Evolutionary conservation across 1,140 invertebrate species (phyloP).

Genomic region (Littorina saxatilis): DNA sequence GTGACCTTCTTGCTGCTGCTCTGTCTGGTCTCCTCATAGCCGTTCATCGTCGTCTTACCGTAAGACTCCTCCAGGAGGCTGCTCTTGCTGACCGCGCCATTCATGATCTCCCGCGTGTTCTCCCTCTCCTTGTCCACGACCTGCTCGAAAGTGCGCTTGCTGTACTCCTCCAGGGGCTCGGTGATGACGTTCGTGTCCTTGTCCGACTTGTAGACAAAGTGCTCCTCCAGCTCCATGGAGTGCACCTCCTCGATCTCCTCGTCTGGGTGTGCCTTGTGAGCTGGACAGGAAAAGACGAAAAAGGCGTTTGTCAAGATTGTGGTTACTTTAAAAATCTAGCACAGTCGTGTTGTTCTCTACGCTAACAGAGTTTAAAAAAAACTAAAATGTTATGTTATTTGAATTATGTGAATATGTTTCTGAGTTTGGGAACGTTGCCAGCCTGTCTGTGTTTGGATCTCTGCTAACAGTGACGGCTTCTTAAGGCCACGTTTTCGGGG

Average conservation of each 20-base stretch:
- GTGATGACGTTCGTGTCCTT: background rate
- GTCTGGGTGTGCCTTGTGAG: conserved; percentile 42
- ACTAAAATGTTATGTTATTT: too few relatives aligned
- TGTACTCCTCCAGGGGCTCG: background rate
- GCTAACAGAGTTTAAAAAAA: too few relatives aligned
- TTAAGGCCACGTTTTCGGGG: too few relatives aligned
- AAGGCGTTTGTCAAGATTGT: too few relatives aligned
- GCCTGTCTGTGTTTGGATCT: too few relatives aligned
- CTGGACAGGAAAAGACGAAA: background rate
- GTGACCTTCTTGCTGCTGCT: background rate
- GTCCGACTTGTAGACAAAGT: conserved; percentile 15
- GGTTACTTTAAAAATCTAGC: too few relatives aligned
- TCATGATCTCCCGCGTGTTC: background rate
- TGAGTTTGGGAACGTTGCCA: too few relatives aligned
- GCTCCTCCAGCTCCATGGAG: conserved; percentile 46
- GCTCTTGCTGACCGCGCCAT: conserved; percentile 2
- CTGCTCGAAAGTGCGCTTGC: conserved; percentile 30
- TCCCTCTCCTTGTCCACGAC: conserved; percentile 34
- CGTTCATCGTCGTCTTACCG: background rate
- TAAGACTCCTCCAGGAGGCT: background rate
- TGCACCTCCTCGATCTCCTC: conserved; percentile 44
- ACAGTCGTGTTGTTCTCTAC: too few relatives aligned
- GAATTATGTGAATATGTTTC: too few relatives aligned
- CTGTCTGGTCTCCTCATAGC: background rate
- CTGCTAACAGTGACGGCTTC: too few relatives aligned